These are phyloP conservation scores for Diarsia brunnea DNA, from an alignment of 2,888 invertebrate species.

Conservation along the genomic window DNA sequence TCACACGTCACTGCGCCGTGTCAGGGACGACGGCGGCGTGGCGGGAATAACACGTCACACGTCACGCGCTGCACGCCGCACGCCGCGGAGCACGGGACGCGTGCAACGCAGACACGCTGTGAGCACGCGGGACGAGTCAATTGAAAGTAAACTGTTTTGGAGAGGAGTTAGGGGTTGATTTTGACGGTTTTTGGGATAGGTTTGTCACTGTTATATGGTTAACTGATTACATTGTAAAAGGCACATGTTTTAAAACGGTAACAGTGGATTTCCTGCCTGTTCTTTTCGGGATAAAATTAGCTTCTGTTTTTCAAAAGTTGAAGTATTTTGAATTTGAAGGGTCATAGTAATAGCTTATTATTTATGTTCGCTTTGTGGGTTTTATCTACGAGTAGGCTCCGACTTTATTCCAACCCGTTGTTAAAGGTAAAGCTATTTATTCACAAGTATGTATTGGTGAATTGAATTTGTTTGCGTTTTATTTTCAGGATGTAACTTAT, in stretches of 20 bases:
- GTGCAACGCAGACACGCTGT: slow-evolving; percentile 7
- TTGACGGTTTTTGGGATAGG: not conserved
- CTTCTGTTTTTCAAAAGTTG: not conserved
- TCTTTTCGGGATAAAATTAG: not conserved
- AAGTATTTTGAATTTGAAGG: not conserved
- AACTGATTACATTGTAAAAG: not conserved
- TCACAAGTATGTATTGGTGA: not conserved
- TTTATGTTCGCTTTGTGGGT: not conserved
- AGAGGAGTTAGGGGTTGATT: not conserved
- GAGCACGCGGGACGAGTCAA: not conserved
- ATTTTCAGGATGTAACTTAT: not conserved
- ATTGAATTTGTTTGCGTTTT: not conserved
- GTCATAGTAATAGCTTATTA: not conserved
- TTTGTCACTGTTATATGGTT: not conserved
- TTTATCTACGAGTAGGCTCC: not conserved
- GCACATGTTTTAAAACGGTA: not conserved
- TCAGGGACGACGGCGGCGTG: slow-evolving; percentile 29
- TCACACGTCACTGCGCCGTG: slow-evolving; percentile 35
- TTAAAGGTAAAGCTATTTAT: not conserved
- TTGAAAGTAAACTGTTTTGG: not conserved
- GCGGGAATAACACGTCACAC: slow-evolving; percentile 13
- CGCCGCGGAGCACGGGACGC: not conserved
- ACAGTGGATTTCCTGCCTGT: not conserved
- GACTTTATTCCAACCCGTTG: not conserved
- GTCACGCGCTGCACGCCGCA: slow-evolving; percentile 1